phyloP scores from a whole-genome alignment of 2,113 vertebrate genomes.

The Malurus elegans region DNA sequence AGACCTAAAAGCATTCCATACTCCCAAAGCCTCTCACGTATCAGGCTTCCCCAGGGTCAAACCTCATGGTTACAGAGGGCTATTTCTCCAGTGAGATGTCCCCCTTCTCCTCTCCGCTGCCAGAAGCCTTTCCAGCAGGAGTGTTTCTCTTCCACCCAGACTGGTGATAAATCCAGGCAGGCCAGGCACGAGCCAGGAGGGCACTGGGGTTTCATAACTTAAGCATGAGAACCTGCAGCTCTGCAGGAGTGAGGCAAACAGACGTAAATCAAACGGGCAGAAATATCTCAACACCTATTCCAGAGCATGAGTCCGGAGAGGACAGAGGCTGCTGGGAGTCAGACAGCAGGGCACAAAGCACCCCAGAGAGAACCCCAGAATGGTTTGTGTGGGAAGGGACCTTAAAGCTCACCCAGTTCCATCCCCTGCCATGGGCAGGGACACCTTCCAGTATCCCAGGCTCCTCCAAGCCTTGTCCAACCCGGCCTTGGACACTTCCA shows the following conservation, averaged over 20 bases:
- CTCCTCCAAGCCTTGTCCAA: fast-evolving
- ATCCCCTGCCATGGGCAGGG: not conserved
- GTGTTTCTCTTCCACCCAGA: not conserved
- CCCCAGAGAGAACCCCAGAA: not conserved
- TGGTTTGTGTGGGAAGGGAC: not conserved
- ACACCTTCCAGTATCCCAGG: not conserved
- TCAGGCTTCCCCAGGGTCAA: not conserved
- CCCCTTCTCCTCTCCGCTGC: not conserved
- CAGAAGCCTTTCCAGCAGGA: not conserved
- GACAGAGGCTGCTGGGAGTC: not conserved
- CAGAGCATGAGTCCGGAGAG: fast-evolving
- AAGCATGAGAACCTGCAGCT: not conserved
- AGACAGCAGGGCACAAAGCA: not conserved
- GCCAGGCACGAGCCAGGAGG: not conserved
- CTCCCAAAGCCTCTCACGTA: not conserved
- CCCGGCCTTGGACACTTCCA: not conserved
- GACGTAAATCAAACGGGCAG: not conserved
- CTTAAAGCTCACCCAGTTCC: not conserved
- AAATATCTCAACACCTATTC: not conserved
- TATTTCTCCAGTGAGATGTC: fast-evolving
- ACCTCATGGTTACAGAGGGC: not conserved
- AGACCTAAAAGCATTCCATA: not conserved
- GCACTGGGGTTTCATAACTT: not conserved
- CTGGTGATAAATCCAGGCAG: not conserved
- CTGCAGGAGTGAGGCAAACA: not conserved